A percentile compares a stretch with the other conserved stretches of the same genome.
These are phyloP conservation scores for Centropyge bicolor DNA, from an alignment of 2,797 vertebrate genomes.

Conservation along the genomic window DNA sequence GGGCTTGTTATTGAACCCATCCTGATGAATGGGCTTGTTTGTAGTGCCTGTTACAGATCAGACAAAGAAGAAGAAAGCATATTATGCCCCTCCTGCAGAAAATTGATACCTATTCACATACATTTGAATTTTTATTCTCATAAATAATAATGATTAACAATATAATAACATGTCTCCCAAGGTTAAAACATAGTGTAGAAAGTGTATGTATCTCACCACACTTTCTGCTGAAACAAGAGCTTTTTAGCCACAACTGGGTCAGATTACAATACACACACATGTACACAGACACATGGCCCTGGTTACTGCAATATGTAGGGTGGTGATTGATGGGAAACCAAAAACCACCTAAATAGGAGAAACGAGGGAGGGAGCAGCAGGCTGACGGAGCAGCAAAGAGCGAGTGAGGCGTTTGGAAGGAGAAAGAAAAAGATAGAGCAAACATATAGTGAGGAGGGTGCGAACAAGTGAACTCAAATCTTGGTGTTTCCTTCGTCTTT, in stretches of 20 bases:
- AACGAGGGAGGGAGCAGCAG: constrained; percentile 20
- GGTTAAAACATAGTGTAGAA: background rate
- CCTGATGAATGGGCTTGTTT: constrained; percentile 58
- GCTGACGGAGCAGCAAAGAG: constrained; percentile 30
- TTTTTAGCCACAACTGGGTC: constrained; percentile 57
- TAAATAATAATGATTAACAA: background rate
- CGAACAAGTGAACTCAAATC: constrained; percentile 21
- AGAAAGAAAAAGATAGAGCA: constrained; percentile 22
- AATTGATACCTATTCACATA: background rate
- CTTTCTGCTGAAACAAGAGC: constrained; percentile 25
- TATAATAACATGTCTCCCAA: background rate
- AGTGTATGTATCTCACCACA: constrained; percentile 13
- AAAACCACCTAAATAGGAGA: constrained; percentile 72
- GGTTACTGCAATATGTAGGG: constrained; percentile 77
- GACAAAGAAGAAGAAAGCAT: background rate
- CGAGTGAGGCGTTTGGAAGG: constrained; percentile 11
- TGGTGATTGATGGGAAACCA: constrained; percentile 81
- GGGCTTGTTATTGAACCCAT: constrained; percentile 40
- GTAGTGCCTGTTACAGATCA: constrained; percentile 25
- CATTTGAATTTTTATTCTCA: background rate
- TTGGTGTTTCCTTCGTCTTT: constrained; percentile 3
- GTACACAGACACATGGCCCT: constrained; percentile 71
- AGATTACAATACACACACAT: constrained; percentile 49
- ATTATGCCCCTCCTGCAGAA: background rate
- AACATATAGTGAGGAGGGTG: constrained; percentile 10